phyloP scores from a whole-genome alignment of 1,140 invertebrate species.

The Lineus longissimus region DNA sequence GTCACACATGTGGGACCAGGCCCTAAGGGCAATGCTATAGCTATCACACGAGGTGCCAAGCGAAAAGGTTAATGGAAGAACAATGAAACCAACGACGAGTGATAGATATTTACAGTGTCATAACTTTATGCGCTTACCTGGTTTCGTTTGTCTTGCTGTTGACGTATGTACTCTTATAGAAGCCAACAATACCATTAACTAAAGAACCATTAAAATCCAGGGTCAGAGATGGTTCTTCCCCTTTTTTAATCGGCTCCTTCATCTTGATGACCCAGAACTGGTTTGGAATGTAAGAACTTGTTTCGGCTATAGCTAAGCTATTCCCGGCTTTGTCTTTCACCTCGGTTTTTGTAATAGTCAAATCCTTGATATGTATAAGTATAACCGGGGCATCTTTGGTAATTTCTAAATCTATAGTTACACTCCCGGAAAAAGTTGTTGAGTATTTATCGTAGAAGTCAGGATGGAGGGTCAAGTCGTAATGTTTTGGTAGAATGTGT shows the following conservation, averaged over 20 bases:
- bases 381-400: slow-evolving; percentile 43
- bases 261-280: slow-evolving; percentile 67
- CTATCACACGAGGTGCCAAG: no score
- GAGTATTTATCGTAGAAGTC: slow-evolving; percentile 53
- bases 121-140: slow-evolving; percentile 23
- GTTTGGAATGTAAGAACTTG: slow-evolving; percentile 58
- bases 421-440: slow-evolving; percentile 44
- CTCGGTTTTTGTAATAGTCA: slow-evolving; percentile 45
- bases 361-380: slow-evolving; percentile 49
- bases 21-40: no score
- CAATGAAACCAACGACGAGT: no score
- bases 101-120: no score
- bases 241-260: slow-evolving; percentile 51
- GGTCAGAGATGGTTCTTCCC: slow-evolving; percentile 44
- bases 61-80: no score
- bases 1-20: no score
- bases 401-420: slow-evolving; percentile 41
- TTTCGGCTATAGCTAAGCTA: slow-evolving; percentile 32
- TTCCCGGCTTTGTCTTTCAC: slow-evolving; percentile 20
- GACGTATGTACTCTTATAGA: slow-evolving; percentile 74
- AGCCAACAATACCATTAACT: slow-evolving; percentile 66
- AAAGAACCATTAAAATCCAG: slow-evolving; percentile 67
- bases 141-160: slow-evolving; percentile 55
- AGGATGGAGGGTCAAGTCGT: slow-evolving; percentile 72
- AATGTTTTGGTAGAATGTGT: slow-evolving; percentile 67